Percentiles rank a stretch among this genome's conserved stretches.
Conservation (phyloP, 2,888 invertebrate species). For the Xanthorhoe spadicearia region DNA sequence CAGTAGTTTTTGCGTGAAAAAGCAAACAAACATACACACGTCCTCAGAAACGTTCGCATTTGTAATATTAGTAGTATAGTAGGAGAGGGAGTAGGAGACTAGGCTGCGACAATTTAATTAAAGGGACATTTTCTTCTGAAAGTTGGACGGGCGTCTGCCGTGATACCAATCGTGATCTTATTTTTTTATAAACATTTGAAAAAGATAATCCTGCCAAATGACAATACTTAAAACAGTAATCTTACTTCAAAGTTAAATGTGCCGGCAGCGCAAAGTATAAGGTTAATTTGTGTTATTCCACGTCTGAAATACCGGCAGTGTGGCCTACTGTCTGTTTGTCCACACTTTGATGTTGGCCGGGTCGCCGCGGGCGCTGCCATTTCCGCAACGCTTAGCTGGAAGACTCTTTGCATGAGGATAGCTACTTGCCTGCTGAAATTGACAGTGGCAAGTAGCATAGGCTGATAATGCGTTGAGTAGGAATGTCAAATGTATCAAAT, state of each 20-base stretch:
- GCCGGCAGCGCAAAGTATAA: constrained; percentile 5
- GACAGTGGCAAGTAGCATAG: not conserved
- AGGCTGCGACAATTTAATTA: too few species aligned
- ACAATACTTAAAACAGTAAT: not conserved
- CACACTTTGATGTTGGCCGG: constrained; percentile 64
- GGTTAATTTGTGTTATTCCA: constrained; percentile 45
- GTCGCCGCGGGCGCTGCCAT: constrained; percentile 53
- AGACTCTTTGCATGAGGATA: constrained; percentile 24
- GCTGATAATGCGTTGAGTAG: too few species aligned
- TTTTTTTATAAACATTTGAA: too few species aligned
- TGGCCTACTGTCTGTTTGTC: constrained; percentile 52
- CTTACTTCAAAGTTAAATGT: not conserved
- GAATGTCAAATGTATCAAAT: too few species aligned
- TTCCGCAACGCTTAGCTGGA: constrained; percentile 36
- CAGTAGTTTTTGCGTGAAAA: too few species aligned
- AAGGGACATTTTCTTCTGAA: not conserved
- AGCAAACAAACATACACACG: too few species aligned
- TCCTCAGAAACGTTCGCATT: too few species aligned
- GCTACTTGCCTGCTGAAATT: not conserved
- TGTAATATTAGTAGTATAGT: too few species aligned
- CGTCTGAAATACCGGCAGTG: constrained; percentile 36
- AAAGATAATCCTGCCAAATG: too few species aligned
- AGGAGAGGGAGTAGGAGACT: too few species aligned
- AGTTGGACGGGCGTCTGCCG: too few species aligned
- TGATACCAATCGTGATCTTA: too few species aligned